Evolutionary conservation across 1,140 invertebrate genomes (phyloP).

Genomic region (Bombus difficillimus): DNA sequence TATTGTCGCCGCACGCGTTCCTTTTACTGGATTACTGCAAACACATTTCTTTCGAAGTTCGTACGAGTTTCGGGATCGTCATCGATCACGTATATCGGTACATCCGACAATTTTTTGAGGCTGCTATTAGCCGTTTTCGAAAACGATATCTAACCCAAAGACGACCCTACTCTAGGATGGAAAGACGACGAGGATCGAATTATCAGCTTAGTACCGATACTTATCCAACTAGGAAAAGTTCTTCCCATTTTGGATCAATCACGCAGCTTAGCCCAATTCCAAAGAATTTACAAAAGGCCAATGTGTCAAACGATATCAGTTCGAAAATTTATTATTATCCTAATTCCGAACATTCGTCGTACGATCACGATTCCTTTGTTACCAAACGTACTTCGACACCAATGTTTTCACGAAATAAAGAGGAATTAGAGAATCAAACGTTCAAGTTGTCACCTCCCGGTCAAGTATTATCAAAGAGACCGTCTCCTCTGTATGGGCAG

Average conservation of each 20-base stretch:
- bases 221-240: constrained; percentile 40
- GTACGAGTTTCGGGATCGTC: constrained; percentile 26
- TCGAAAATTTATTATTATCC: constrained; percentile 3
- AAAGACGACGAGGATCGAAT: constrained; percentile 56
- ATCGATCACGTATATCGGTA: constrained; percentile 28
- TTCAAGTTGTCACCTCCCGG: not conserved
- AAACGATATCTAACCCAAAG: constrained; percentile 32
- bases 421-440: constrained; percentile 63
- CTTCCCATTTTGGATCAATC: constrained; percentile 50
- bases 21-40: constrained; percentile 62
- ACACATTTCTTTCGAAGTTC: constrained; percentile 54
- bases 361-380: not conserved
- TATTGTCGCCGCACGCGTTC: constrained; percentile 73
- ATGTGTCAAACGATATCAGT: not conserved
- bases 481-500: constrained; percentile 38
- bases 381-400: constrained; percentile 72
- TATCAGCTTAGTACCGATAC: constrained; percentile 73
- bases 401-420: constrained; percentile 51
- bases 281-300: not conserved
- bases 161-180: constrained; percentile 52
- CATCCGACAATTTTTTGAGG: constrained; percentile 22
- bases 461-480: not conserved
- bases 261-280: constrained; percentile 68
- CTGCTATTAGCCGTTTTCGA: constrained; percentile 42
- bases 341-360: not conserved